These are phyloP conservation scores for Scophthalmus maximus DNA, from an alignment of 2,113 vertebrate genomes.

Conservation along the genomic window DNA sequence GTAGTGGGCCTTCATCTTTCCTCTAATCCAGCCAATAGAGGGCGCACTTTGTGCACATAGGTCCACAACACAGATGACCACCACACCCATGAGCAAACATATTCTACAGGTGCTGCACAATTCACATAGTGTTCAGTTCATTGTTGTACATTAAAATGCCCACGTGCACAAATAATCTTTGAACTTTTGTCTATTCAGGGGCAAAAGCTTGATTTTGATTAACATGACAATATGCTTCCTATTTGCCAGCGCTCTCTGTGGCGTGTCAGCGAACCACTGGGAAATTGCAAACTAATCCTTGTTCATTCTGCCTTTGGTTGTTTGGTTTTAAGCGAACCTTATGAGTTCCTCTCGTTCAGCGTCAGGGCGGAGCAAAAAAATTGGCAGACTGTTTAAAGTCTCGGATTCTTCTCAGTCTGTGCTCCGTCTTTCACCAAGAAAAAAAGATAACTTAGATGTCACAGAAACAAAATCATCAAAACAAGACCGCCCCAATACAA, in stretches of 20 bases:
- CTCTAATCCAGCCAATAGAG: conserved; percentile 58
- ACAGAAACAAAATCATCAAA: neutral
- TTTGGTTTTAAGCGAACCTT: conserved; percentile 27
- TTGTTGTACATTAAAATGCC: neutral
- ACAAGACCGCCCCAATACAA: neutral
- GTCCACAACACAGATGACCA: neutral
- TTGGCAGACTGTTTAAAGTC: conserved; percentile 25
- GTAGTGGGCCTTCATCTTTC: neutral
- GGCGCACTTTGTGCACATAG: conserved; percentile 48
- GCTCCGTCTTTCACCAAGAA: conserved; percentile 17
- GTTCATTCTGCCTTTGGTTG: conserved; percentile 13
- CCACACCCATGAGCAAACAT: neutral
- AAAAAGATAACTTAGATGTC: conserved; percentile 24
- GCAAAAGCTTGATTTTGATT: conserved; percentile 3
- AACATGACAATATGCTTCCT: neutral
- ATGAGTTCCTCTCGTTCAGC: neutral
- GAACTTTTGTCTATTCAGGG: neutral
- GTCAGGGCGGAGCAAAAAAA: neutral
- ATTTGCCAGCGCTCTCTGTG: neutral
- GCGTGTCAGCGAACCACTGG: neutral
- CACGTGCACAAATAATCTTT: neutral
- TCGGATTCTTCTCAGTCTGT: neutral
- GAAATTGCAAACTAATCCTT: conserved; percentile 8
- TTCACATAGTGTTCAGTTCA: neutral
- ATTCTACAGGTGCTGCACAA: neutral